phyloP scores from a whole-genome alignment of 2,113 vertebrate genomes.

The Forbesichthys agassizii region DNA sequence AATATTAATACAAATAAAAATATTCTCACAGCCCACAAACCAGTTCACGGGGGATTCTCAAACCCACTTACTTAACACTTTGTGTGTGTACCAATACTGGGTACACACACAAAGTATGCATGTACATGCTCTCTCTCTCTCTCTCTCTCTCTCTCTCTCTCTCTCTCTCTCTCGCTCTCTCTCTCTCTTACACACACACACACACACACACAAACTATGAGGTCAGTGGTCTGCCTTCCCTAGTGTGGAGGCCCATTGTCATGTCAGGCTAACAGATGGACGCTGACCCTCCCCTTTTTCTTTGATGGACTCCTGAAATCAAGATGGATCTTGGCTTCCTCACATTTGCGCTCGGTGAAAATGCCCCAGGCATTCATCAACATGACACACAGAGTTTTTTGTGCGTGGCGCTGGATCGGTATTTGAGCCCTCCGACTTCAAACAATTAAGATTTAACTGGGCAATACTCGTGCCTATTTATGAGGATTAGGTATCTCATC shows the following conservation, averaged over 20 bases:
- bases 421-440: conserved; percentile 19
- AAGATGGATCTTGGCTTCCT: conserved; percentile 68
- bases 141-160: too few species aligned
- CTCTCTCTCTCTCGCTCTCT: too few species aligned
- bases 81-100: too few species aligned
- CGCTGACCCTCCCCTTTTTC: conserved; percentile 73
- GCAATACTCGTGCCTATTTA: conserved; percentile 2
- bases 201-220: conserved; percentile 29
- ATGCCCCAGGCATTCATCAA: conserved; percentile 69
- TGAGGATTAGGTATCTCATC: conserved; percentile 38
- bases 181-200: conserved; percentile 5
- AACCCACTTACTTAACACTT: too few species aligned
- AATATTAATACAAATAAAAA: too few species aligned
- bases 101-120: not conserved
- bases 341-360: conserved; percentile 68
- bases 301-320: conserved; percentile 68
- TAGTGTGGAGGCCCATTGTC: conserved; percentile 71
- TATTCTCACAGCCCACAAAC: too few species aligned
- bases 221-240: conserved; percentile 44
- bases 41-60: too few species aligned
- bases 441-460: conserved; percentile 11
- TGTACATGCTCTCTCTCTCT: not conserved
- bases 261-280: conserved; percentile 89
- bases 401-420: conserved; percentile 27
- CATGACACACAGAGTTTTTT: conserved; percentile 53